A percentile compares a stretch with the other conserved stretches of the same genome.
These are phyloP conservation scores for Hypena proboscidalis DNA, from an alignment of 2,888 invertebrate genomes.

Conservation along the genomic window DNA sequence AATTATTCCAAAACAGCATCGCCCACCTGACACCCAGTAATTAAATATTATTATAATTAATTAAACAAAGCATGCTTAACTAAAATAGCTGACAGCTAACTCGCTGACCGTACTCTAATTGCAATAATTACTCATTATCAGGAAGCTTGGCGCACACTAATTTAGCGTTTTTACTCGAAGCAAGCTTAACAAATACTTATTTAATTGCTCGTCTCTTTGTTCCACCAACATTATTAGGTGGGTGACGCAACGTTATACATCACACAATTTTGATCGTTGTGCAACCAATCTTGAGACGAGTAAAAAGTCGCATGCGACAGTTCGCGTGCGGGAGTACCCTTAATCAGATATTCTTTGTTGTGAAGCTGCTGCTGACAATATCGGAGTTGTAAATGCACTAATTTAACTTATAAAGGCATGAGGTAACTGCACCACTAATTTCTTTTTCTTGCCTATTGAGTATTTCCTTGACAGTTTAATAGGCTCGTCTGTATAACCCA, in stretches of 20 bases:
- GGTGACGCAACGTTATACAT: slow-evolving; percentile 70
- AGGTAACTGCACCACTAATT: slow-evolving; percentile 44
- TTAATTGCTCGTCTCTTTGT: slow-evolving; percentile 80
- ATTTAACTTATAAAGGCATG: slow-evolving; percentile 41
- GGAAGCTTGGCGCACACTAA: slow-evolving; percentile 77
- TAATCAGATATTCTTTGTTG: slow-evolving; percentile 63
- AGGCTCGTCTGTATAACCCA: slow-evolving; percentile 35
- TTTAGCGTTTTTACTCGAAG: slow-evolving; percentile 74
- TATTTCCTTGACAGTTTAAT: slow-evolving; percentile 54
- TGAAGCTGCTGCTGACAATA: slow-evolving; percentile 41
- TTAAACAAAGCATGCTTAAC: slow-evolving; percentile 52
- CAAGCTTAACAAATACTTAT: slow-evolving; percentile 78
- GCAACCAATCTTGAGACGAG: slow-evolving; percentile 51
- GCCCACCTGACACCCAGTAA: slow-evolving; percentile 37
- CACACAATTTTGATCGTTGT: slow-evolving; percentile 72
- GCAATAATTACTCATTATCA: slow-evolving; percentile 81
- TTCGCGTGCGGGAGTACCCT: slow-evolving; percentile 58
- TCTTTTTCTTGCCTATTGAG: slow-evolving; percentile 44
- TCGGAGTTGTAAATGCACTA: slow-evolving; percentile 30
- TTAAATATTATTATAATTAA: slow-evolving; percentile 46
- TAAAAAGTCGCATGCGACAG: slow-evolving; percentile 57
- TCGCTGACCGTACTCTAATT: slow-evolving; percentile 75
- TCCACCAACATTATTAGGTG: slow-evolving; percentile 66
- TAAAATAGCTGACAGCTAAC: slow-evolving; percentile 55
- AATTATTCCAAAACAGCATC: slow-evolving; percentile 21